Evolutionary conservation across 2,888 invertebrate species (phyloP).

Genomic region (Augiades crinisus): DNA sequence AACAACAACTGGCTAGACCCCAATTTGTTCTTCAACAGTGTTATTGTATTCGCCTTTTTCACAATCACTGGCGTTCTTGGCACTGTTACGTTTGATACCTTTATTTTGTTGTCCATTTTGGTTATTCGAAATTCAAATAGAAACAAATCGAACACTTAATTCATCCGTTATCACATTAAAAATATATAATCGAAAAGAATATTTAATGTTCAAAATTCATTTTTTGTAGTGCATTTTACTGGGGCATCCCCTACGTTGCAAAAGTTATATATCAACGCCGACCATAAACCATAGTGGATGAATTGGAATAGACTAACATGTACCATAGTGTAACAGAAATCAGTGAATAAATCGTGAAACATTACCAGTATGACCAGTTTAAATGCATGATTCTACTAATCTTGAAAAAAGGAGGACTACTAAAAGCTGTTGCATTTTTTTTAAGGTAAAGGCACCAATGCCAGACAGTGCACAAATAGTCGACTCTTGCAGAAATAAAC

Average conservation of each 20-base stretch:
- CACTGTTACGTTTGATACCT: background rate
- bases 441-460: no score
- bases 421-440: no score
- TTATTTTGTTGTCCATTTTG: background rate
- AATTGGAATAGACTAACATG: background rate
- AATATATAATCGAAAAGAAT: background rate
- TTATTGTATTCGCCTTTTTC: constrained; percentile 9
- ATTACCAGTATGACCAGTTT: no score
- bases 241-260: constrained; percentile 3
- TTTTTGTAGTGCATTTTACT: background rate
- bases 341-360: no score
- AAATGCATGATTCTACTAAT: no score
- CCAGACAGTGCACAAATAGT: no score
- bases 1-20: background rate
- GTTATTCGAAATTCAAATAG: no score
- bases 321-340: no score
- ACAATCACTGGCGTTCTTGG: constrained; percentile 27
- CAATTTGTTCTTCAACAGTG: background rate
- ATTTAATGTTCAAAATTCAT: background rate
- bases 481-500: no score
- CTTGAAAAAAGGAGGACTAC: no score
- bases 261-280: background rate
- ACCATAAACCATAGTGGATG: background rate
- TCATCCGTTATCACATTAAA: background rate
- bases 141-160: no score